phyloP scores from a whole-genome alignment of 2,113 vertebrate genomes.

The Rhadina sibilatrix region DNA sequence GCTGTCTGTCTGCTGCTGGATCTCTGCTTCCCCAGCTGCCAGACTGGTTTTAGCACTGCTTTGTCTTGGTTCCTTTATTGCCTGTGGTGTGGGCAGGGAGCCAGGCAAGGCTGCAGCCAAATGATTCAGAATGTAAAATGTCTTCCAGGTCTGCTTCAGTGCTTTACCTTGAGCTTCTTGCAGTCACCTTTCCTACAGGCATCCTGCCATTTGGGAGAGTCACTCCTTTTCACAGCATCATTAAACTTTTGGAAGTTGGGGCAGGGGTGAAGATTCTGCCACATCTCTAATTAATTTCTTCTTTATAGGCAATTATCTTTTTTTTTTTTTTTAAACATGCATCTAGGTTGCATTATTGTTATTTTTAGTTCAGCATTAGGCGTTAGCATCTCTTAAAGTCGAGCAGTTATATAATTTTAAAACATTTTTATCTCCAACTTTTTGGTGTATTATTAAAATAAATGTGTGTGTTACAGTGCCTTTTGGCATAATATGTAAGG shows the following conservation, averaged over 20 bases:
- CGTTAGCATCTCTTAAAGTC: background rate
- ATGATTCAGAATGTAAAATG: background rate
- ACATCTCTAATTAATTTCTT: background rate
- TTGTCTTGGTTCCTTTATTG: background rate
- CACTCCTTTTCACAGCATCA: background rate
- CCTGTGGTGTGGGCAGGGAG: background rate
- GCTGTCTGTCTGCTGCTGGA: background rate
- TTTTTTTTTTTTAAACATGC: background rate
- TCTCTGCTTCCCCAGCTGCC: background rate
- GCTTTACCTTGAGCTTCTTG: background rate
- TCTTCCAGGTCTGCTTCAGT: background rate
- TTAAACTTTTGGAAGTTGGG: background rate
- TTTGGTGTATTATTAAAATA: background rate
- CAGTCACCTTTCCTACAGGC: background rate
- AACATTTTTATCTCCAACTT: background rate
- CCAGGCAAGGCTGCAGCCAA: background rate
- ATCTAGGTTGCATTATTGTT: background rate
- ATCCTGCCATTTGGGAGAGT: background rate
- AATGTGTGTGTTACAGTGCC: background rate
- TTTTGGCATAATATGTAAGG: background rate
- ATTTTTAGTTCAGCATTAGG: background rate
- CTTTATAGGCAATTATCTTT: background rate
- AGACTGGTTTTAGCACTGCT: background rate
- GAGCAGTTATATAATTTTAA: background rate
- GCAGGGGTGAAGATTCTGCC: background rate